Evolutionary conservation across 2,888 invertebrate species (phyloP).

Genomic region (Athrips mouffetella): DNA sequence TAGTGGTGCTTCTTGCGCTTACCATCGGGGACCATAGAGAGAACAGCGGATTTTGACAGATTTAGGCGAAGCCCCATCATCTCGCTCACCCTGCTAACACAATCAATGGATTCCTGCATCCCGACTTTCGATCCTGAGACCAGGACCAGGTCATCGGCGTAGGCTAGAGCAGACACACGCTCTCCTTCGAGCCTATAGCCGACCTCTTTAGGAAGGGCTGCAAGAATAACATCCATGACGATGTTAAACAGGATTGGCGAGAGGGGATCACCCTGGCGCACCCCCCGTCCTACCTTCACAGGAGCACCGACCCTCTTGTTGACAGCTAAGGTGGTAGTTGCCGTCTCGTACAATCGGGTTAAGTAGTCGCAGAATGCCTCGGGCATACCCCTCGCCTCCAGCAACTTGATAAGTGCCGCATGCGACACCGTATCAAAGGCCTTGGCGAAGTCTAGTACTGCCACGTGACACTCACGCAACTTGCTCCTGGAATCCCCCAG

Average conservation of each 20-base stretch:
- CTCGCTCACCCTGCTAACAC: slow-evolving; percentile 22
- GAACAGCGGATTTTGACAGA: slow-evolving; percentile 14
- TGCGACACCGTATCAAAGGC: slow-evolving; percentile 52
- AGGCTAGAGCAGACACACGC: slow-evolving; percentile 38
- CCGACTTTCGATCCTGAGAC: slow-evolving; percentile 35
- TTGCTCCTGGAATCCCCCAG: slow-evolving; percentile 31
- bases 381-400: slow-evolving; percentile 41
- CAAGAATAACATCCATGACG: slow-evolving; percentile 28
- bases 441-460: slow-evolving; percentile 54
- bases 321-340: background rate
- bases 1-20: slow-evolving; percentile 31
- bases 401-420: slow-evolving; percentile 23
- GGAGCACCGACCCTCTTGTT: slow-evolving; percentile 27
- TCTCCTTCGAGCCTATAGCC: slow-evolving; percentile 25
- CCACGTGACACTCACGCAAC: slow-evolving; percentile 48
- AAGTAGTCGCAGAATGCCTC: slow-evolving; percentile 35
- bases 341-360: slow-evolving; percentile 36
- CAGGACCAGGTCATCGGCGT: slow-evolving; percentile 48
- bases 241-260: slow-evolving; percentile 43
- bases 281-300: slow-evolving; percentile 37
- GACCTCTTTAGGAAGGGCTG: slow-evolving; percentile 24
- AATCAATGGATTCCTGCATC: slow-evolving; percentile 35
- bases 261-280: slow-evolving; percentile 55
- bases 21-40: slow-evolving; percentile 35
- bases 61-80: background rate